Conservation (phyloP, 2,888 invertebrate genomes). For the Trichopoda pennipes region DNA sequence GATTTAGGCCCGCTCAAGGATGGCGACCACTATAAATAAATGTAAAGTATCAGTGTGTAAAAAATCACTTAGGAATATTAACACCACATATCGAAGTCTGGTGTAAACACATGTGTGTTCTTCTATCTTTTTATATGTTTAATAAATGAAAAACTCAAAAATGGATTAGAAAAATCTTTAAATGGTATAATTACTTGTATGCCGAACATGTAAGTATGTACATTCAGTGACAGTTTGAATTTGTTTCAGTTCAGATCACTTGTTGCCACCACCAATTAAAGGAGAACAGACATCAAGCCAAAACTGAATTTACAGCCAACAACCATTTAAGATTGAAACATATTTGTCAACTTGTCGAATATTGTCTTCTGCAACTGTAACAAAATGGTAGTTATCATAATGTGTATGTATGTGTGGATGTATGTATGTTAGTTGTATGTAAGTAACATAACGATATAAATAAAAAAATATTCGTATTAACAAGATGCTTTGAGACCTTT, state of each 20-base stretch:
- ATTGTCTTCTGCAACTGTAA: background rate
- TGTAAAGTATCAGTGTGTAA: too few relatives aligned
- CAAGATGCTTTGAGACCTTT: background rate
- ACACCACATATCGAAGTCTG: background rate
- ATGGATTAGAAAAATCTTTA: constrained; percentile 37
- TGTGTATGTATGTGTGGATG: background rate
- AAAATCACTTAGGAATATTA: background rate
- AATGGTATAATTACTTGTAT: constrained; percentile 50
- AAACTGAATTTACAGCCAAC: constrained; percentile 8
- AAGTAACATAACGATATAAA: background rate
- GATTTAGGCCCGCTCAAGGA: too few relatives aligned
- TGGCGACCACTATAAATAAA: too few relatives aligned
- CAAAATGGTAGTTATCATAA: constrained; percentile 34
- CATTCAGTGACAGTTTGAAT: background rate
- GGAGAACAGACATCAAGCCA: constrained; percentile 44
- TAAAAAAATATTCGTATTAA: background rate
- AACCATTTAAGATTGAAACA: constrained; percentile 44
- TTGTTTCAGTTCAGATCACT: constrained; percentile 24
- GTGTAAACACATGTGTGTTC: constrained; percentile 33
- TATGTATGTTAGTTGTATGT: too few relatives aligned
- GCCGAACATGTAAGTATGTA: constrained; percentile 1
- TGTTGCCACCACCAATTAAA: constrained; percentile 43
- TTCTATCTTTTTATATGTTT: background rate
- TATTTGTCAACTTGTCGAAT: constrained; percentile 60
- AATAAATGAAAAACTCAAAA: constrained; percentile 45